phyloP scores from a whole-genome alignment of 2,888 invertebrate genomes.

The Tortricodes alternella region DNA sequence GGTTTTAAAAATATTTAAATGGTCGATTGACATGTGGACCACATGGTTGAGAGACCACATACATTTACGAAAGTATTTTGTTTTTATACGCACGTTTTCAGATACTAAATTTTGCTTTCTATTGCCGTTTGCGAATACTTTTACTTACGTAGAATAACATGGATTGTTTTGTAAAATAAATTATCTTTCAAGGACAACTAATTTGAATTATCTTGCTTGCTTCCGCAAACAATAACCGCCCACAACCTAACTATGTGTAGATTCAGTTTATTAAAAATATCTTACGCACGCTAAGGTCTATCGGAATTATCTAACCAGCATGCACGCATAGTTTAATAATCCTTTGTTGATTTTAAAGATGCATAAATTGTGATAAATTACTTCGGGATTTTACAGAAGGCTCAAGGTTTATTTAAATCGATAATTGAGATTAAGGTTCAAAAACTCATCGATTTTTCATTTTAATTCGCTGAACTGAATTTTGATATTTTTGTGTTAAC shows the following conservation, averaged over 20 bases:
- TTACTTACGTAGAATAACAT: no score
- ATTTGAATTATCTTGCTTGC: not conserved
- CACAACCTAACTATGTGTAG: slow-evolving; percentile 23
- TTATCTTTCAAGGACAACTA: not conserved
- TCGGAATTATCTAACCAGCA: slow-evolving; percentile 1
- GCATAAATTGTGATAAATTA: slow-evolving; percentile 19
- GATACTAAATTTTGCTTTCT: not conserved
- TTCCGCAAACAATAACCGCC: slow-evolving; percentile 25
- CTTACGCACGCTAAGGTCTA: slow-evolving; percentile 21
- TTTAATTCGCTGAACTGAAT: no score
- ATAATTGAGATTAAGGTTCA: no score
- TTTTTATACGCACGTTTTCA: not conserved
- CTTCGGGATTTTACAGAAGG: slow-evolving; percentile 7
- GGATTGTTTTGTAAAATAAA: no score
- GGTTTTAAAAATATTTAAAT: slow-evolving; percentile 2
- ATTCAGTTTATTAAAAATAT: slow-evolving; percentile 20
- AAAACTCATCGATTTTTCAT: no score
- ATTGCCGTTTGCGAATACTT: no score
- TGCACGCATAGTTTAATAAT: slow-evolving; percentile 14
- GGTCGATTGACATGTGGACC: slow-evolving; percentile 7
- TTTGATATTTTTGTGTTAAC: no score
- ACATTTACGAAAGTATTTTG: not conserved
- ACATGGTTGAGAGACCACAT: slow-evolving; percentile 14
- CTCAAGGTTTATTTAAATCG: not conserved
- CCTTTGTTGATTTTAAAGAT: slow-evolving; percentile 21